Base-by-base conservation (phyloP, 2,113 vertebrate species). In the Notothenia rossii region DNA sequence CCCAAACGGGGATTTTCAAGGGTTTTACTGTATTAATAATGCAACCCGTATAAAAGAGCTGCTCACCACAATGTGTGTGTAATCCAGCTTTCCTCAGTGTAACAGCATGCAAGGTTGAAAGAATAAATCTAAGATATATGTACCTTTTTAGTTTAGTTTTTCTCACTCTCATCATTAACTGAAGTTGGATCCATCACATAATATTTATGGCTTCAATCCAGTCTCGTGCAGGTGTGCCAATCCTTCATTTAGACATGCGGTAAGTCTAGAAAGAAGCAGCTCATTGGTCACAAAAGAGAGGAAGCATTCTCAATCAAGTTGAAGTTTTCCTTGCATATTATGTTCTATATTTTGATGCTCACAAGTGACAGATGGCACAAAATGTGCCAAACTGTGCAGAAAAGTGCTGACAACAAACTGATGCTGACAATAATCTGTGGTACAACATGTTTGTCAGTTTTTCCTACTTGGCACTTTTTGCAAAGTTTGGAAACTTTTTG, bases 371-470 rank as follows among this genome's bases (percentile, higher is more conserved):
- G 75, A 84, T 77, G 77, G 67, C 53, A 29, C 65, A 54, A 67
- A 72, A 86, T 87, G 13, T 78, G 60, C 78, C 75, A 80, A 71
- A 71, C 54, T 58, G 25, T 60, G 71, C 62, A 81, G 86, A 84
- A 76, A 89, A 80, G 60, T 78, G 83, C 74, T 82, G 86, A 90
- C 81, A 49, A 69, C 75, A 75, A 78, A 76, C 67, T 36, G 61
- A 70, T 1, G 17, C 64, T 36, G 79, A 69, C 81, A 77, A 12
- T 63, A 77, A 76, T 73, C 36, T 49, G n/a, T 65, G 61, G 60
- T 59, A 65, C 60, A 83, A 75, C 63, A 20, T 79, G 50, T 80
- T 82, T 80, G 69, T 71, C 61, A 83, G 72, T 58, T 85, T 82
- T 56, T 59, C 50, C 70, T 58, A n/a, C 63, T 2, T 58, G 69